Percentiles rank a stretch among this genome's conserved stretches.
These are phyloP conservation scores for Seriola dumerili DNA, from an alignment of 2,113 vertebrate genomes.

Conservation along the genomic window DNA sequence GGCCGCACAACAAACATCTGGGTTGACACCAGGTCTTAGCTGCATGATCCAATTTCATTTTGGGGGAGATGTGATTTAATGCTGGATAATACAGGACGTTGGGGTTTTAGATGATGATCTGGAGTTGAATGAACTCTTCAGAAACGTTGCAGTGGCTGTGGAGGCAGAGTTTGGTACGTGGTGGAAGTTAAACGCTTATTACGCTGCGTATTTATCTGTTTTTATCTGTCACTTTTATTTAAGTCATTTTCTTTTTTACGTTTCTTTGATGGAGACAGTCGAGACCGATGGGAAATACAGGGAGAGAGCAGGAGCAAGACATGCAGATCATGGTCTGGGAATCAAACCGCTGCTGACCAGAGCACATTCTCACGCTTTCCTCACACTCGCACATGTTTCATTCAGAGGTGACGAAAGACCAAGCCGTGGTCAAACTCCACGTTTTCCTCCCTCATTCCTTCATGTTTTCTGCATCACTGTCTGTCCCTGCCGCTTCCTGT, in stretches of 20 bases:
- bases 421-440: too few species aligned
- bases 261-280: too few species aligned
- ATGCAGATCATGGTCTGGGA: too few species aligned
- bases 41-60: conserved; percentile 2
- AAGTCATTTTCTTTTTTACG: too few species aligned
- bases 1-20: conserved; percentile 1
- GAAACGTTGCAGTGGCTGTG: background rate
- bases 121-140: background rate
- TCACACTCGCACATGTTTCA: too few species aligned
- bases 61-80: conserved; percentile 2
- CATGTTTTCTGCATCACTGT: background rate
- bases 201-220: background rate
- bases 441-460: too few species aligned
- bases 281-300: too few species aligned
- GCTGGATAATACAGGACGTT: background rate
- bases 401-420: too few species aligned
- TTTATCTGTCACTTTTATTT: too few species aligned
- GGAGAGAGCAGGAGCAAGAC: too few species aligned
- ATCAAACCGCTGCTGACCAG: too few species aligned
- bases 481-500: background rate
- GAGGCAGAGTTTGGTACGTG: background rate
- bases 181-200: background rate
- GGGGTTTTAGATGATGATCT: conserved; percentile 16
- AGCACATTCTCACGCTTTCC: background rate
- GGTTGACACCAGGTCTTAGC: conserved; percentile 3